Conservation (phyloP, 1,140 invertebrate species). For the Amyelois transitella region DNA sequence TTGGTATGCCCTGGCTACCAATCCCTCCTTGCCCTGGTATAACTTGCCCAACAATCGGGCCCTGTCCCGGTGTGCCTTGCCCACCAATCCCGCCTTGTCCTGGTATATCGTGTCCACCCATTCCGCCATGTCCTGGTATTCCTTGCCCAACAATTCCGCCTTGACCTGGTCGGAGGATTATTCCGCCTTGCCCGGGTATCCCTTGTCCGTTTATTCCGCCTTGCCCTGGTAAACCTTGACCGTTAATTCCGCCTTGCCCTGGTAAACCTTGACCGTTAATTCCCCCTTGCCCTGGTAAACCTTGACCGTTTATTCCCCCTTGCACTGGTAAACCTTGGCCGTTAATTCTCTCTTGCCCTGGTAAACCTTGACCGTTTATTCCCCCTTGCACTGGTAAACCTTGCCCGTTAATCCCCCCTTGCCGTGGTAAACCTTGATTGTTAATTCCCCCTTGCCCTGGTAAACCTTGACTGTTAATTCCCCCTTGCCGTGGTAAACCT, state of each 20-base stretch:
- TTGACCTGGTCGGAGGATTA: too few species aligned
- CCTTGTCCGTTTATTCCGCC: background rate
- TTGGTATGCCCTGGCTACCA: too few species aligned
- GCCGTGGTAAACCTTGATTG: background rate
- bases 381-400: background rate
- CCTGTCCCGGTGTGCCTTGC: background rate
- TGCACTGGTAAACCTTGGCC: background rate
- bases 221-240: background rate
- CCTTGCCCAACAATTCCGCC: too few species aligned
- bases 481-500: too few species aligned
- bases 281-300: too few species aligned
- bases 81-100: background rate
- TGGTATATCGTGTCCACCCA: background rate
- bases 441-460: background rate
- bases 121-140: background rate
- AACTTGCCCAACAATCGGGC: background rate
- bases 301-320: background rate
- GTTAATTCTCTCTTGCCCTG: too few species aligned
- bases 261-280: background rate
- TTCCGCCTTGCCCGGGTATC: too few species aligned
- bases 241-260: background rate
- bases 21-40: background rate
- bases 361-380: too few species aligned
- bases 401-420: background rate
- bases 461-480: too few species aligned